Evolutionary conservation across 2,888 invertebrate genomes (phyloP).

Genomic region (Diarsia mendica): DNA sequence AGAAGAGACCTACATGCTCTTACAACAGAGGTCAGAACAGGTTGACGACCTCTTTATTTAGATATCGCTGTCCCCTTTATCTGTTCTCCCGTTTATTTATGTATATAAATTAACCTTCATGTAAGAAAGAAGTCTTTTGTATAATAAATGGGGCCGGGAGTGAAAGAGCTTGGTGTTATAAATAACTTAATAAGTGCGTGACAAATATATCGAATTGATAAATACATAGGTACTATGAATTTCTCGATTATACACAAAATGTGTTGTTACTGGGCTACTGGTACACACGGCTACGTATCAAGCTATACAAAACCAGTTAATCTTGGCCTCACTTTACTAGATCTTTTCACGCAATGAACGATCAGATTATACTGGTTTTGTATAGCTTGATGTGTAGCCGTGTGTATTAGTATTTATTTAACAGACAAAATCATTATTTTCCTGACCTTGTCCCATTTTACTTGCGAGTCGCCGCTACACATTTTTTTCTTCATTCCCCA

Average conservation of each 20-base stretch:
- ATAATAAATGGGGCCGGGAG: constrained; percentile 15
- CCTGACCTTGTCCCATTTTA: neutral
- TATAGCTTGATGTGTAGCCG: too few relatives aligned
- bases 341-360: too few relatives aligned
- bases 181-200: constrained; percentile 21
- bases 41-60: constrained; percentile 36
- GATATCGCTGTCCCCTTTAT: constrained; percentile 45
- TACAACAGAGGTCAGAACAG: constrained; percentile 33
- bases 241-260: neutral
- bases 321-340: too few relatives aligned
- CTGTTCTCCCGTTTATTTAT: constrained; percentile 39
- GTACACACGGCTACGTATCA: too few relatives aligned
- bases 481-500: neutral
- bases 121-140: constrained; percentile 45
- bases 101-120: constrained; percentile 39
- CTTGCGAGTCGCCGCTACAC: too few relatives aligned
- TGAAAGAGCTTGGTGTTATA: constrained; percentile 22
- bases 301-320: too few relatives aligned
- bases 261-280: neutral
- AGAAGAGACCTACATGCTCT: constrained; percentile 23
- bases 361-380: too few relatives aligned
- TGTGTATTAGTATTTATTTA: too few relatives aligned
- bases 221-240: neutral
- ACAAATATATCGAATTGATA: constrained; percentile 6
- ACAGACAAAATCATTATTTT: too few relatives aligned